phyloP scores from a whole-genome alignment of 2,888 invertebrate genomes.

The Arrhopalites spinosus region DNA sequence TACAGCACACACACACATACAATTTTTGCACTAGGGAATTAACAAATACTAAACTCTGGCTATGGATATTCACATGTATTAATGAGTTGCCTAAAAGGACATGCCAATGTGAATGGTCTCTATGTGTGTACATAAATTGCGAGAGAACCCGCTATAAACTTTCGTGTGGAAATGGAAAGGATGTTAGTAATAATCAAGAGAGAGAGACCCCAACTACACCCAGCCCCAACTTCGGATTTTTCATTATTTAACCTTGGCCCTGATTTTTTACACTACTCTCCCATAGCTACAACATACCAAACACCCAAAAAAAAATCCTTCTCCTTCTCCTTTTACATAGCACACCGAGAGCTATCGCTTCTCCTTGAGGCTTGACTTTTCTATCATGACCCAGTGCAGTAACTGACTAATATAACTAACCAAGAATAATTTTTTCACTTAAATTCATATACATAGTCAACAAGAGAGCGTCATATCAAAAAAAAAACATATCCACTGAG shows the following conservation, averaged over 20 bases:
- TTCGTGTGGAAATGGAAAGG: background rate
- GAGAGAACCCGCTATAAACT: too few relatives aligned
- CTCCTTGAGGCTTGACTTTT: background rate
- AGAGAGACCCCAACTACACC: background rate
- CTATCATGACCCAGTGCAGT: background rate
- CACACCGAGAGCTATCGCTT: background rate
- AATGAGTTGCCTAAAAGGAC: background rate
- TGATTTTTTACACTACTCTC: slow-evolving; percentile 18
- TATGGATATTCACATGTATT: too few relatives aligned
- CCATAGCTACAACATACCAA: background rate
- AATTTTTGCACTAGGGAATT: background rate
- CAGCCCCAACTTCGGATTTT: slow-evolving; percentile 27
- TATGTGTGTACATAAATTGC: too few relatives aligned
- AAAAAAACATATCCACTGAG: background rate
- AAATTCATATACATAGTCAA: too few relatives aligned
- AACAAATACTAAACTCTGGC: background rate
- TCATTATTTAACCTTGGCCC: slow-evolving; percentile 29
- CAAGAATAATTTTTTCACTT: too few relatives aligned
- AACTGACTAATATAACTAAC: too few relatives aligned
- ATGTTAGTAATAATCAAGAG: background rate
- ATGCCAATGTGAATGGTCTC: background rate
- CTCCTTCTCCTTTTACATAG: background rate
- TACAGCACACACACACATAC: slow-evolving; percentile 9
- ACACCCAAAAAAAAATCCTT: background rate
- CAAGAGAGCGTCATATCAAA: too few relatives aligned